Base-by-base conservation (phyloP, 2,113 vertebrate species). In the Anas platyrhynchos region DNA sequence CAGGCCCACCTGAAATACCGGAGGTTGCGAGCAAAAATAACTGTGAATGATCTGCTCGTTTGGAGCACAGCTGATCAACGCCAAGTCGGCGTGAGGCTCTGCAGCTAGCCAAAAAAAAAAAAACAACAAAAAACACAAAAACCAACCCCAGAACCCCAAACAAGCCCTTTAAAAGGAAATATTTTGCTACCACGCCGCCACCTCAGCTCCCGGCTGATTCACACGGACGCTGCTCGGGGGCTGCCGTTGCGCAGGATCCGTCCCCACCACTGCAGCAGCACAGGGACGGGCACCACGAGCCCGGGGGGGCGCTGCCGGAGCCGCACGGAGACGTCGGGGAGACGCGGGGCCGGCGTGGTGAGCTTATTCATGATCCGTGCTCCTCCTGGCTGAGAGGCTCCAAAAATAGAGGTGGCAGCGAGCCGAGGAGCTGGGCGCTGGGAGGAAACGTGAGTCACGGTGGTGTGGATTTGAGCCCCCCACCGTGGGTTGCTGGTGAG, bases 1-100 rank as follows among this genome's bases (percentile, higher is more conserved):
- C 77, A 78, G 83, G 50, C 52, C 66, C 86, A 88, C 94, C 65
- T 41, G 38, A 79, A 95, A 87, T 50, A 62, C 50, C 48, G 62
- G 77, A 75, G 62, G 66, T 15, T 76, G 74, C n/a, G 71, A 58
- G 21, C 80, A 94, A 93, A 96, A 95, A 75, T 89, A 94, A 66
- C 85, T 0, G 31, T 9, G 50, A 55, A 55, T 3, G 71, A 91
- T 89, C 87, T 1, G 1, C 67, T 92, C 5, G 0, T 77, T 56
- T 13, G 75, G 88, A 91, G 68, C 56, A 4, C 61, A 17, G 31
- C 10, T 5, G 29, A 81, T 86, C 61, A 6, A 32, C 16, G 69
- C 72, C 72, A 25, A 73, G 71, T 46, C 9, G 34, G 89, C 41
- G 75, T 5, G 20, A 63, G 34, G 26, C 50, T 78, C 75, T 25